These are phyloP conservation scores for Protomyctophum bolini DNA, from an alignment of 2,113 vertebrate genomes.

Conservation along the genomic window DNA sequence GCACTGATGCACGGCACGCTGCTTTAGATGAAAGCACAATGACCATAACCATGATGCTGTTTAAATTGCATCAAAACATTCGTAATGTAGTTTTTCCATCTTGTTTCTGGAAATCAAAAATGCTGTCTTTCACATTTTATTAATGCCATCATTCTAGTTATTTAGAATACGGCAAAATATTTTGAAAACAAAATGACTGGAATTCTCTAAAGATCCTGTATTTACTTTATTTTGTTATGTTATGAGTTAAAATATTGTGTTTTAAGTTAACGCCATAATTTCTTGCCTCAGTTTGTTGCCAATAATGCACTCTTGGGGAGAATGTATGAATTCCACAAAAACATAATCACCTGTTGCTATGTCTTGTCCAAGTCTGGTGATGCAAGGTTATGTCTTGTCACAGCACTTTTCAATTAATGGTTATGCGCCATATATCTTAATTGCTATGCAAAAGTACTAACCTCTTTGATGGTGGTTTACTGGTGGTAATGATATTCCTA, in stretches of 20 bases:
- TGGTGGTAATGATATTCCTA: not conserved
- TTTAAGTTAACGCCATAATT: not conserved
- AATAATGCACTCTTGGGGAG: constrained; percentile 20
- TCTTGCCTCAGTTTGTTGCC: constrained; percentile 28
- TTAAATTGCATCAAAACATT: constrained; percentile 7
- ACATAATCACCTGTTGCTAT: constrained; percentile 25
- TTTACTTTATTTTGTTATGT: constrained; percentile 3
- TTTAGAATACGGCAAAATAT: constrained; percentile 8
- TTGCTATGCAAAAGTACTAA: not conserved
- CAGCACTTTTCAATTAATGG: not conserved
- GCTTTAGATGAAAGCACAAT: constrained; percentile 3
- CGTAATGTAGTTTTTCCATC: constrained; percentile 14
- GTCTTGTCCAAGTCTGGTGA: too few species aligned
- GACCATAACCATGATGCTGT: not conserved
- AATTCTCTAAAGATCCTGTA: constrained; percentile 16
- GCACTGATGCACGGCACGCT: not conserved
- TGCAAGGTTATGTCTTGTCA: not conserved
- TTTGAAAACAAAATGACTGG: constrained; percentile 1
- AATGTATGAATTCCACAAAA: constrained; percentile 4
- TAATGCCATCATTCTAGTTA: constrained; percentile 11
- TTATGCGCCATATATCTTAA: not conserved
- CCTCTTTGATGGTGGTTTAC: not conserved
- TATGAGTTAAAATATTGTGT: constrained; percentile 13
- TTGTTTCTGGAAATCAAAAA: not conserved
- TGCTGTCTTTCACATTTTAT: constrained; percentile 19